Conservation (phyloP, 2,113 vertebrate species). For the Aramus guarauna region DNA sequence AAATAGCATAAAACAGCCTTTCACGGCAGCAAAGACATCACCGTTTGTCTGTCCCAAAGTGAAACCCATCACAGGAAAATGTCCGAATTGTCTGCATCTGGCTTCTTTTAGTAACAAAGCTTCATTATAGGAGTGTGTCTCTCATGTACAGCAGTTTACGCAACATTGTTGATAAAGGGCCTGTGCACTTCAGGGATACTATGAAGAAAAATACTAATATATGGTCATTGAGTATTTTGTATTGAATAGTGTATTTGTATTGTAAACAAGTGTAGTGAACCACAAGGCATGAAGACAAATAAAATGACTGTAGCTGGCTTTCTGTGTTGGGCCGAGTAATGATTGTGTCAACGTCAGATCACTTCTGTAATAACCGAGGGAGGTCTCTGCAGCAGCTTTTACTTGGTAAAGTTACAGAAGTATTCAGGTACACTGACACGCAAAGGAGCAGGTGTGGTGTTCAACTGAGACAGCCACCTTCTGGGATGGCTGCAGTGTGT, state of each 20-base stretch:
- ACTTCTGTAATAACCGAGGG: no score
- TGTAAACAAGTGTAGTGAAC: slow-evolving; percentile 71
- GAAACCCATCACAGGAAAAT: neutral
- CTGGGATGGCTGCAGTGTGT: accelerated
- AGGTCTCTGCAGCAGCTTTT: neutral
- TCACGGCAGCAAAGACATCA: slow-evolving; percentile 9
- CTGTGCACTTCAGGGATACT: slow-evolving; percentile 68
- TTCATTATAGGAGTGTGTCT: slow-evolving; percentile 33
- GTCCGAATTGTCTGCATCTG: neutral
- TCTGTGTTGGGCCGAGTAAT: neutral
- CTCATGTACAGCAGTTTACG: slow-evolving; percentile 47
- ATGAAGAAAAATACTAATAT: slow-evolving; percentile 58
- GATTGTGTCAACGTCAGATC: accelerated
- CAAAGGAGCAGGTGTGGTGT: neutral
- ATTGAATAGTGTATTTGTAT: slow-evolving; percentile 71
- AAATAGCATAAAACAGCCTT: slow-evolving; percentile 20
- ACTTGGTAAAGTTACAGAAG: neutral
- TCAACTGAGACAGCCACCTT: accelerated
- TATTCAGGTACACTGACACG: neutral
- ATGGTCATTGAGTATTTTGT: slow-evolving; percentile 73
- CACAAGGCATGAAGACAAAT: slow-evolving; percentile 72
- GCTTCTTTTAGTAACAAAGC: slow-evolving; percentile 34
- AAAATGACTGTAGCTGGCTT: slow-evolving; percentile 60
- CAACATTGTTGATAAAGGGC: slow-evolving; percentile 61
- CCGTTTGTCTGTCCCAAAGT: neutral